Evolutionary conservation across 2,113 vertebrate species (phyloP).

Genomic region (Carassius carassius): DNA sequence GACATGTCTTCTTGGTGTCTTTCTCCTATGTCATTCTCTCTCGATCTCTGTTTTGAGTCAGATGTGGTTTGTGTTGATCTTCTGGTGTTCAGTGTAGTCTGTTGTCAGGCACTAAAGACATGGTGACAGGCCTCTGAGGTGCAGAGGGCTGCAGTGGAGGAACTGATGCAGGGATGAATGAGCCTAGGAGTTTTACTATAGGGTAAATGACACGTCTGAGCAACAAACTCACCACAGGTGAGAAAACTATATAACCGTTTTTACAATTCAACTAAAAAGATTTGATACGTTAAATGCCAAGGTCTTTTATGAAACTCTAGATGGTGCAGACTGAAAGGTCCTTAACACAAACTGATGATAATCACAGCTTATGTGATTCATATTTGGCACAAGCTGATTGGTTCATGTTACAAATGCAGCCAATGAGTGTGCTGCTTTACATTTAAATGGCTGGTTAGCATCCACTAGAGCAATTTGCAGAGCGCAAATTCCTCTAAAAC

Average conservation of each 20-base stretch:
- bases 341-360: too few relatives aligned
- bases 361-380: too few relatives aligned
- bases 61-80: slow-evolving; percentile 24
- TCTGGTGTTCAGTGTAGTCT: slow-evolving; percentile 28
- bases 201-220: slow-evolving; percentile 2
- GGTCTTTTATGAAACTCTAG: too few relatives aligned
- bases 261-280: neutral
- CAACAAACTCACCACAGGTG: slow-evolving; percentile 9
- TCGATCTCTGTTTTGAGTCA: slow-evolving; percentile 36
- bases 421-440: too few relatives aligned
- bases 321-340: too few relatives aligned
- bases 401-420: too few relatives aligned
- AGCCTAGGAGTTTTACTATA: slow-evolving; percentile 6
- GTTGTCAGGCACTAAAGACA: slow-evolving; percentile 42
- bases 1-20: neutral
- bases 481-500: too few relatives aligned
- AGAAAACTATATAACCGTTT: neutral
- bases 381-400: too few relatives aligned
- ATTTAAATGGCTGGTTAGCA: too few relatives aligned
- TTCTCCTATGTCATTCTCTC: neutral
- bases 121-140: slow-evolving; percentile 42
- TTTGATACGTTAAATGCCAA: too few relatives aligned
- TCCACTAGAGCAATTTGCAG: too few relatives aligned
- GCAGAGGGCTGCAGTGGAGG: slow-evolving; percentile 23
- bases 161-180: slow-evolving; percentile 9